Base-by-base conservation (phyloP, 2,113 vertebrate genomes). In the Euleptes europaea region DNA sequence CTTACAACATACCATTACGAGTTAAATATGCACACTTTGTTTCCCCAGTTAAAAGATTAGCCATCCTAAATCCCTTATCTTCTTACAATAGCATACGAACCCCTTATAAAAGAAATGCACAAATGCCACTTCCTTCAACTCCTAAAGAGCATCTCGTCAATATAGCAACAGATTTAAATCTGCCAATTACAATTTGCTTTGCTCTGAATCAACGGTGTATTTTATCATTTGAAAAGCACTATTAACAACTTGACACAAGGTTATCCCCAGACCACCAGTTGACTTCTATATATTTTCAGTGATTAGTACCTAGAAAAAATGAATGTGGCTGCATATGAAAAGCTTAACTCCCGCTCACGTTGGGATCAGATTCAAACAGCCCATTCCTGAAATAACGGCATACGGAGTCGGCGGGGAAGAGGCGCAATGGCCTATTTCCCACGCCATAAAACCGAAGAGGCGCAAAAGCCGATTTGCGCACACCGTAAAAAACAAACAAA, bases 101-200 rank as follows among this genome's bases (percentile, higher is more conserved):
- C 67, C 66, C 15, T 21, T 40, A 57, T 40, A 17, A 21, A 84
- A 60, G 65, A 71, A 65, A 42, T 63, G 66, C 38, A 11, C 1
- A 63, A 66, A 49, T 31, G 26, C 65, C 10, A 38, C 44, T 86
- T 79, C 63, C 74, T 75, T 89, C 84, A 35, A 70, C 83, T 51
- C 10, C 44, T 35, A 51, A 78, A 28, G 80, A 84, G 38, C 31
- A 17, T 66, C 72, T 86, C 57, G 17, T 84, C 85, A 40, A 81
- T 90, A 23, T 83, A 78, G 83, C 82, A 49, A 69, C 47, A 88
- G 13, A 65, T 80, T 86, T 85, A 86, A 88, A 54, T 66, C 60
- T 0, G 38, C 17, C 78, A 82, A 2, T 47, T 33, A 84, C 38
- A 33, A 79, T 42, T 89, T 78, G 10, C 75, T 14, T 44, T 73